Conservation (phyloP, 2,113 vertebrate species). For the Engraulis encrasicolus region DNA sequence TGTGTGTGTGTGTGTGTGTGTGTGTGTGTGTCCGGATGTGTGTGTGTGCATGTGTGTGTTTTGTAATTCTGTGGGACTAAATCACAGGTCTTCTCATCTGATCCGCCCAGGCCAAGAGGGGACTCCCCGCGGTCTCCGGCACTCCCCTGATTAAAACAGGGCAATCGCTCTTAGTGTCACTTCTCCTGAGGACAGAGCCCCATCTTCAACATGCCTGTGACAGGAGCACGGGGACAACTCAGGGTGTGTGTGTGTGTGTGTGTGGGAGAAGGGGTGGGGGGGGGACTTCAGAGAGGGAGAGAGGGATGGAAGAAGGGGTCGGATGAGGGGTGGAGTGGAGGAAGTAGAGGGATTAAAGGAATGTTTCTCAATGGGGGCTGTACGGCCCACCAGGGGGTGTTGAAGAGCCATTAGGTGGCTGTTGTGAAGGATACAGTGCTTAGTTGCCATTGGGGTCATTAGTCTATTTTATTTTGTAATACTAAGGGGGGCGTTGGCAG, state of each 20-base stretch:
- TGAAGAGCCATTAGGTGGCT: too few species aligned
- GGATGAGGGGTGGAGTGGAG: too few species aligned
- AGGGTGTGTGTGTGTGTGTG: not conserved
- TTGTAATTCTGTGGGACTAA: constrained; percentile 44
- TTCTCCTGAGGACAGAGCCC: constrained; percentile 50
- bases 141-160: constrained; percentile 61
- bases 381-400: too few species aligned
- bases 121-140: constrained; percentile 49
- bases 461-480: too few species aligned
- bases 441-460: too few species aligned
- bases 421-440: too few species aligned
- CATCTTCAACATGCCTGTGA: constrained; percentile 46
- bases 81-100: constrained; percentile 38
- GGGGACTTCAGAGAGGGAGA: too few species aligned
- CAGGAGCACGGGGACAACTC: not conserved
- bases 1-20: constrained; percentile 1
- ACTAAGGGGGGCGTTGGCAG: too few species aligned
- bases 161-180: constrained; percentile 59
- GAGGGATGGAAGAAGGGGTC: too few species aligned
- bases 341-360: too few species aligned
- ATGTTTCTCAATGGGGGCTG: too few species aligned
- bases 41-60: too few species aligned
- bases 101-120: constrained; percentile 31
- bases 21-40: constrained; percentile 23
- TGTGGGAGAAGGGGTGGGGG: not conserved